A percentile compares a stretch with the other conserved stretches of the same genome.
Evolutionary conservation across 2,888 invertebrate genomes (phyloP).

Genomic region (Sceliomorpha sp.): DNA sequence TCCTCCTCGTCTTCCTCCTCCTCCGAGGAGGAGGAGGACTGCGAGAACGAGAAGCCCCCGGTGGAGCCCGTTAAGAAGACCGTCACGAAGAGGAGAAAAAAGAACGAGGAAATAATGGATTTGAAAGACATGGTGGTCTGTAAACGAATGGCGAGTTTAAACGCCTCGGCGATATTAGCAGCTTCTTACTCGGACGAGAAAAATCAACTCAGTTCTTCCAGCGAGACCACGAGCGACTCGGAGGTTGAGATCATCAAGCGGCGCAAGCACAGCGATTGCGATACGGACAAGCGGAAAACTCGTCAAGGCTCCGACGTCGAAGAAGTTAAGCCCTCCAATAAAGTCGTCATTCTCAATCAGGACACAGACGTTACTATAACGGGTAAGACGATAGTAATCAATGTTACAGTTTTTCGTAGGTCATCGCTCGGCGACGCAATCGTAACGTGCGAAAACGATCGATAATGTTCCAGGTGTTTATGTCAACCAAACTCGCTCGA

Average conservation of each 20-base stretch:
- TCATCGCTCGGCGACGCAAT: too few species aligned
- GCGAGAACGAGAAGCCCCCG: constrained; percentile 66
- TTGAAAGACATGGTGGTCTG: constrained; percentile 92
- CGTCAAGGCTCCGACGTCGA: constrained; percentile 70
- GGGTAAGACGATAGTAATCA: too few species aligned
- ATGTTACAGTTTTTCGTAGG: too few species aligned
- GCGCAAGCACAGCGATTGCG: constrained; percentile 73
- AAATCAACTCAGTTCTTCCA: constrained; percentile 82
- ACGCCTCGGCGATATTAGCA: constrained; percentile 93
- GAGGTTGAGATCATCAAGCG: constrained; percentile 76
- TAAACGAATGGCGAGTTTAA: constrained; percentile 94
- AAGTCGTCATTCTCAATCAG: constrained; percentile 90
- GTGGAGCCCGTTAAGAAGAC: constrained; percentile 68
- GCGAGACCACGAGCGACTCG: constrained; percentile 81
- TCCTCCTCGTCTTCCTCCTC: constrained; percentile 80
- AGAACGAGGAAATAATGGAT: constrained; percentile 84
- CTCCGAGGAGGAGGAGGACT: constrained; percentile 68
- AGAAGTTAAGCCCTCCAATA: constrained; percentile 77
- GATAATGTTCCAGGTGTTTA: constrained; percentile 83
- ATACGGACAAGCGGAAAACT: constrained; percentile 71
- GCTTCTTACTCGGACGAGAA: constrained; percentile 91
- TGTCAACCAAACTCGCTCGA: constrained; percentile 87
- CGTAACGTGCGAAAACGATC: too few species aligned
- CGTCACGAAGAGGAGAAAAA: constrained; percentile 70
- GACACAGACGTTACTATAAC: constrained; percentile 94